A percentile compares a stretch with the other conserved stretches of the same genome.
phyloP scores from a whole-genome alignment of 1,140 invertebrate genomes.

The Solenopsis fugax region DNA sequence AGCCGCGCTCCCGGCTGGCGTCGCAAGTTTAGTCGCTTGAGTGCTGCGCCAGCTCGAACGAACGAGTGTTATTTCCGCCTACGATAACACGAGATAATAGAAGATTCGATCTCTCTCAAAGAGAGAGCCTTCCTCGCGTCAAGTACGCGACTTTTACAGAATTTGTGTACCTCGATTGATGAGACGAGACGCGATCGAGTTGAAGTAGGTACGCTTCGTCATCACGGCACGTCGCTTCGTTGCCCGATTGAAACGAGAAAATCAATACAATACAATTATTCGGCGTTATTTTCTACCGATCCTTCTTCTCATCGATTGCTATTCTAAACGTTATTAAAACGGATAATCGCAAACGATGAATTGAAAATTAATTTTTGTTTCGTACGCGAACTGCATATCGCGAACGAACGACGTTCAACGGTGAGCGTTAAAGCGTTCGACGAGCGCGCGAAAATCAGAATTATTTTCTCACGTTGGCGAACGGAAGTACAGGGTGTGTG shows the following conservation, averaged over 20 bases:
- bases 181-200: neutral
- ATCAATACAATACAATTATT: neutral
- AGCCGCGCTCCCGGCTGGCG: slow-evolving; percentile 26
- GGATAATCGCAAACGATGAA: neutral
- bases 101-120: slow-evolving; percentile 57
- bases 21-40: slow-evolving; percentile 72
- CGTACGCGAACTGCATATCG: neutral
- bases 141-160: neutral
- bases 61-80: slow-evolving; percentile 60
- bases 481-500: neutral
- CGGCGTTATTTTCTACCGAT: neutral
- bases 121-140: neutral
- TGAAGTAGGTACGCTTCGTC: neutral
- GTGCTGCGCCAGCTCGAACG: slow-evolving; percentile 48
- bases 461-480: neutral
- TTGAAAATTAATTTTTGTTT: neutral
- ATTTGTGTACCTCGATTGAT: slow-evolving; percentile 2
- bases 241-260: neutral
- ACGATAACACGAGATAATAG: slow-evolving; percentile 61
- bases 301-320: neutral
- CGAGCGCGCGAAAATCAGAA: neutral
- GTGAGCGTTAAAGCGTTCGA: no score
- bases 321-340: neutral
- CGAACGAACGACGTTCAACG: neutral
- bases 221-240: neutral